phyloP scores from a whole-genome alignment of 2,797 vertebrate genomes.

The Rhinatrema bivittatum region DNA sequence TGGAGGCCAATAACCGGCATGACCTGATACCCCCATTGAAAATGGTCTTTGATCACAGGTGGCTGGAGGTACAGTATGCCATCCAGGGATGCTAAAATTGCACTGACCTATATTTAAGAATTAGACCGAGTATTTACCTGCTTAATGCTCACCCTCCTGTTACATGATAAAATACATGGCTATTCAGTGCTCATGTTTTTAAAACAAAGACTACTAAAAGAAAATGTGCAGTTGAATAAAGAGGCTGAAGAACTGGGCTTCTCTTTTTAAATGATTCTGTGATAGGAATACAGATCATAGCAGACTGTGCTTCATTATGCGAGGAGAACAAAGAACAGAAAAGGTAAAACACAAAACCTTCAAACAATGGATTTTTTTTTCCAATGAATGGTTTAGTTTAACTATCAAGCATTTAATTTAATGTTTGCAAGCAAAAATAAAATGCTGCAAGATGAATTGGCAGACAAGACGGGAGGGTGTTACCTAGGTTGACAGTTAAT shows the following conservation, averaged over 20 bases:
- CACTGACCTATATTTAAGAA: neutral
- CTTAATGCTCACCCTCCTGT: no score
- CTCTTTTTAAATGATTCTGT: slow-evolving; percentile 49
- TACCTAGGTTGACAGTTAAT: slow-evolving; percentile 97
- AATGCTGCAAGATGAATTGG: slow-evolving; percentile 42
- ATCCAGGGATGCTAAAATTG: neutral
- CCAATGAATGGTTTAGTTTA: no score
- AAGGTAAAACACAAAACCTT: slow-evolving; percentile 1
- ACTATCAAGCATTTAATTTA: slow-evolving; percentile 43
- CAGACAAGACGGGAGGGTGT: slow-evolving; percentile 40
- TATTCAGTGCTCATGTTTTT: no score
- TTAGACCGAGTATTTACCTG: fast-evolving
- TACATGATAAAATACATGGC: no score
- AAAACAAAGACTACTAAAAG: fast-evolving
- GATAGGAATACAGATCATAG: slow-evolving; percentile 37
- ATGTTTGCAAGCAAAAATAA: slow-evolving; percentile 61
- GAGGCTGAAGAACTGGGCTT: no score
- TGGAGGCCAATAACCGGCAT: slow-evolving; percentile 14
- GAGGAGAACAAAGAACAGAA: slow-evolving; percentile 25
- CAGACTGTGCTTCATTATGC: slow-evolving; percentile 33
- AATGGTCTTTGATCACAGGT: no score
- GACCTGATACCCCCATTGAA: no score
- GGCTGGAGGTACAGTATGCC: fast-evolving
- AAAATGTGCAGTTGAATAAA: no score
- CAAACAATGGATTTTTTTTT: slow-evolving; percentile 11